Percentiles rank a stretch among this genome's conserved stretches.
Conservation (phyloP, 1,140 invertebrate genomes). For the Drosophila saltans region DNA sequence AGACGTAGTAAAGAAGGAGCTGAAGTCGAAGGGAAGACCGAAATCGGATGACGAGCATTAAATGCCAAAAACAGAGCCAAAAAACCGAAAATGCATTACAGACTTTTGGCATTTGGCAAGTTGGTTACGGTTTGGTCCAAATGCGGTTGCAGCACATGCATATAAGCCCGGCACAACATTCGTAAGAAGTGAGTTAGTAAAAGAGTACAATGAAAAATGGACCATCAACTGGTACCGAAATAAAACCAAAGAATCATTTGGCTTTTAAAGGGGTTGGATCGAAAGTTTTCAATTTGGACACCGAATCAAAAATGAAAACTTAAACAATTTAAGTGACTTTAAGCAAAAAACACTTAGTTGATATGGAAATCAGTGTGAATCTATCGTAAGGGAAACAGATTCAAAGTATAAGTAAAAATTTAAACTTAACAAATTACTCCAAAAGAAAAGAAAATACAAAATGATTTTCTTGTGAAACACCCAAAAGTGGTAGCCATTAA, state of each 20-base stretch:
- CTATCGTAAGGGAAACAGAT: too few relatives aligned
- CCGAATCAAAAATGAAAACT: background rate
- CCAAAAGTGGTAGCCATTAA: too few relatives aligned
- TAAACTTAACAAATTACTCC: too few relatives aligned
- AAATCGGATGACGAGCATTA: slow-evolving; percentile 10
- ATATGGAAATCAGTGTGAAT: too few relatives aligned
- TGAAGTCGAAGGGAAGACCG: background rate
- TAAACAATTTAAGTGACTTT: background rate
- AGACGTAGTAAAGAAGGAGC: background rate
- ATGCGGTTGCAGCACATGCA: background rate
- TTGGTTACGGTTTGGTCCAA: background rate
- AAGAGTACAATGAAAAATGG: background rate
- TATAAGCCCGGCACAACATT: background rate
- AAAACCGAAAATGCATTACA: slow-evolving; percentile 16
- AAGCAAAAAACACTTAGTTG: too few relatives aligned
- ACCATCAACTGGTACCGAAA: background rate
- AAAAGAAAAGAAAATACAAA: too few relatives aligned
- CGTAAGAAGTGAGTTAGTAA: background rate
- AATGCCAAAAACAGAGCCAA: slow-evolving; percentile 9
- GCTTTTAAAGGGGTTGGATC: background rate
- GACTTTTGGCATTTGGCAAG: slow-evolving; percentile 13
- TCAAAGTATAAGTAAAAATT: too few relatives aligned
- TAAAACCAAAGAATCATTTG: background rate
- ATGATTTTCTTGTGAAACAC: too few relatives aligned
- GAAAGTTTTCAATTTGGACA: background rate